Conservation (phyloP, 2,888 invertebrate species). For the Nebria brevicollis region DNA sequence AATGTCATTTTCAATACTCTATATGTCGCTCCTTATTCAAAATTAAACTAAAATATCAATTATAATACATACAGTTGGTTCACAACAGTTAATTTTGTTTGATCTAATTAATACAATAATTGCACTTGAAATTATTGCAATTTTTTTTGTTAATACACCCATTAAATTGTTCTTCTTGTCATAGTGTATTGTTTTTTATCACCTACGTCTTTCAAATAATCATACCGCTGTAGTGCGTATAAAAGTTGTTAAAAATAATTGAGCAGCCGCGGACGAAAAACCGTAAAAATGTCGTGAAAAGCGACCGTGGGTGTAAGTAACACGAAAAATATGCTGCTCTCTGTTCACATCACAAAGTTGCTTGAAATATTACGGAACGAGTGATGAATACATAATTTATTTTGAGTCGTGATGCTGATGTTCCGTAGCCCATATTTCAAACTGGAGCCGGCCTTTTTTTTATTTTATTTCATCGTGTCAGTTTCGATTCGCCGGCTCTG, state of each 20-base stretch:
- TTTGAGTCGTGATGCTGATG: conserved; percentile 44
- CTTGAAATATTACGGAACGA: conserved; percentile 38
- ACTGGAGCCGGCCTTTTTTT: conserved; percentile 8
- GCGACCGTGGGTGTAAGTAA: neutral
- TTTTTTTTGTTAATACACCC: no score
- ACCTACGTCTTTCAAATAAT: no score
- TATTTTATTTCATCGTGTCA: conserved; percentile 33
- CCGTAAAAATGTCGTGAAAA: neutral
- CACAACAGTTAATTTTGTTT: no score
- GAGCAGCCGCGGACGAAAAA: neutral
- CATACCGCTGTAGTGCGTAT: no score
- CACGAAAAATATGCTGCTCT: conserved; percentile 2
- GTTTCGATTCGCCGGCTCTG: conserved; percentile 26
- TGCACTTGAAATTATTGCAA: no score
- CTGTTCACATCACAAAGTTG: neutral
- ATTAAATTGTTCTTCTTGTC: no score
- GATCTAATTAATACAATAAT: no score
- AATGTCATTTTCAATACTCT: no score
- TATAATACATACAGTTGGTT: no score
- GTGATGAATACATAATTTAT: conserved; percentile 47
- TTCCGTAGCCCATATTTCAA: conserved; percentile 45
- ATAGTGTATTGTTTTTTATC: no score
- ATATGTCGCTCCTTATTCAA: no score
- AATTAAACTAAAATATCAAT: no score
- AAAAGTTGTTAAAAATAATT: neutral